Evolutionary conservation across 2,113 vertebrate genomes (phyloP), one percentile per base, ranked within the genome.

Genomic region (Peromyscus leucopus): DNA sequence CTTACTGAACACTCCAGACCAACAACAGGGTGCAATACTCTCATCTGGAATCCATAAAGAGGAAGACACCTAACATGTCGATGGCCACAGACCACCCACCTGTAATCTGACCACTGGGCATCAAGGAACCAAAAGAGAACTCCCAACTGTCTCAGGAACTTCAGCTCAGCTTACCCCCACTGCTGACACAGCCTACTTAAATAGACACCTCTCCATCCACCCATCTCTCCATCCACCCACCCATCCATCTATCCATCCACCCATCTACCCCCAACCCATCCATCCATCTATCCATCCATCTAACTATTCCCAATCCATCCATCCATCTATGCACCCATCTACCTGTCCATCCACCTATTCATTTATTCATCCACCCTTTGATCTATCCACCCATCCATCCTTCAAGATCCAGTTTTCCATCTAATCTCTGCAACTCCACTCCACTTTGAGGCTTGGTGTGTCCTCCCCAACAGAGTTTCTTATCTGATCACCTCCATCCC

Each of bases 261-360:
- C 11, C 11, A 7, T 7, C 2, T 4, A 42, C 42, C 42, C 42
- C 42, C 42, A 42, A 76, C 4, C 4, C 31, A 28, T 1, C 2
- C 0, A 36, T 7, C 28, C 3, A 11, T 3, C 26, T 46, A 21
- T 4, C 42, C 1, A 21, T 0, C 7, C 15, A 51, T 1, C 6
- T 26, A 48, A 3, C 26, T 7, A 78, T 1, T 7, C 74, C 36
- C 17, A 72, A 72, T 4, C 7, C 15, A 71, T 2, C 33, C 33
- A 22, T 4, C 11, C 36, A 75, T 24, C 22, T 28, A 75, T 46
- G 4, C 22, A 9, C 19, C 1, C 39, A 76, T 9, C 9, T 1
- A 75, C 1, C 3, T 13, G 13, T 24, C 7, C 39, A 75, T 10
- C 22, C 42, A 42, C 42, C 42, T 42, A 17, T 15, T 0, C 16